These are phyloP conservation scores for Pelobates cultripes DNA, from an alignment of 2,797 vertebrate species.

Conservation along the genomic window DNA sequence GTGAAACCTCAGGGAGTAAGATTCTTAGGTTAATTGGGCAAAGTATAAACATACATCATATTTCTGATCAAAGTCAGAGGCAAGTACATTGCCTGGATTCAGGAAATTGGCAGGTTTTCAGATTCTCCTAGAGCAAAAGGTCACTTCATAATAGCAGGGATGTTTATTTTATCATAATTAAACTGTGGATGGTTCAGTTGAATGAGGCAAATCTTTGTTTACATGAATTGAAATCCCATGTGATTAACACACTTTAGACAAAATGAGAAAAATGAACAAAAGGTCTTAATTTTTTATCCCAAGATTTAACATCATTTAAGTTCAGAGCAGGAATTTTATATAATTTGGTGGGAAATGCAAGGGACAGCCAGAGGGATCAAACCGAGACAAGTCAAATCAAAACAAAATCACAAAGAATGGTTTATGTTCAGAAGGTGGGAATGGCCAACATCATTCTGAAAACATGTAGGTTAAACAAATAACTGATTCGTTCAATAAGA, in stretches of 20 bases:
- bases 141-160: slow-evolving; percentile 14
- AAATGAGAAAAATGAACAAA: neutral
- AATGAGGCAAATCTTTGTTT: slow-evolving; percentile 29
- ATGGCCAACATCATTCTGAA: no score
- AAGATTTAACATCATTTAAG: slow-evolving; percentile 4
- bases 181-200: slow-evolving; percentile 29
- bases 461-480: no score
- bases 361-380: neutral
- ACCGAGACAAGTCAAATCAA: neutral
- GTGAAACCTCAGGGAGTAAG: neutral
- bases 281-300: neutral
- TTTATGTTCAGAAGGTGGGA: no score
- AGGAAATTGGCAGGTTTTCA: slow-evolving; percentile 11
- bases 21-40: slow-evolving; percentile 9
- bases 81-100: slow-evolving; percentile 16
- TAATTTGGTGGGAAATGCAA: neutral
- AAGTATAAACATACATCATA: slow-evolving; percentile 17
- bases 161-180: slow-evolving; percentile 33
- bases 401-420: neutral
- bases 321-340: neutral
- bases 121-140: slow-evolving; percentile 8
- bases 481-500: no score
- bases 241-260: slow-evolving; percentile 1
- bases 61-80: slow-evolving; percentile 11
- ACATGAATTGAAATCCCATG: slow-evolving; percentile 11